phyloP scores from a whole-genome alignment of 1,140 invertebrate species.

The Zeugodacus cucurbitae region DNA sequence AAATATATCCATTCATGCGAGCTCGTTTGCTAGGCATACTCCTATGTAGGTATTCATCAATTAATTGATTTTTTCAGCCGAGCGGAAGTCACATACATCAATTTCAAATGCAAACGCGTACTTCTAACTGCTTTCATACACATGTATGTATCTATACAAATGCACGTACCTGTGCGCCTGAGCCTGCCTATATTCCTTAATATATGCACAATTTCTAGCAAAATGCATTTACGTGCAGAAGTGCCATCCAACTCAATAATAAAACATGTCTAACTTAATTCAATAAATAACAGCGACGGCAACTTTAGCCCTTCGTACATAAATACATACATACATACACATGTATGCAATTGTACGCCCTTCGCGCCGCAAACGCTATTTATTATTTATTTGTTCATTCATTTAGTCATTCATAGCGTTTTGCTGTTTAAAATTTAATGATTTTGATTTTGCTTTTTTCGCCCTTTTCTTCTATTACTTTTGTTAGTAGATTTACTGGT shows the following conservation, averaged over 20 bases:
- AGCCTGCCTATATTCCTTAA: not conserved
- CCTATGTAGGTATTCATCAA: not conserved
- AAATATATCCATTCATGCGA: not conserved
- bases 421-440: not conserved
- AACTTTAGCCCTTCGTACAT: not conserved
- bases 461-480: not conserved
- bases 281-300: not conserved
- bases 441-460: not conserved
- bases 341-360: no score
- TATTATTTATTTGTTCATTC: slow-evolving; percentile 21
- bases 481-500: not conserved
- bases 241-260: not conserved
- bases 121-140: not conserved
- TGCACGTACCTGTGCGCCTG: not conserved
- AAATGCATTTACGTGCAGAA: slow-evolving; percentile 4
- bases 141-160: not conserved
- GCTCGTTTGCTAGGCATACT: not conserved
- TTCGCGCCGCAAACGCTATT: not conserved
- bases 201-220: slow-evolving; percentile 24
- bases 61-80: not conserved
- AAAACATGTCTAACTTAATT: not conserved
- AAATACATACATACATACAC: not conserved
- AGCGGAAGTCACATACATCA: slow-evolving; percentile 18
- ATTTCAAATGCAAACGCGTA: not conserved
- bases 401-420: not conserved